phyloP scores from a whole-genome alignment of 2,797 vertebrate species.

The Uromys caudimaculatus region DNA sequence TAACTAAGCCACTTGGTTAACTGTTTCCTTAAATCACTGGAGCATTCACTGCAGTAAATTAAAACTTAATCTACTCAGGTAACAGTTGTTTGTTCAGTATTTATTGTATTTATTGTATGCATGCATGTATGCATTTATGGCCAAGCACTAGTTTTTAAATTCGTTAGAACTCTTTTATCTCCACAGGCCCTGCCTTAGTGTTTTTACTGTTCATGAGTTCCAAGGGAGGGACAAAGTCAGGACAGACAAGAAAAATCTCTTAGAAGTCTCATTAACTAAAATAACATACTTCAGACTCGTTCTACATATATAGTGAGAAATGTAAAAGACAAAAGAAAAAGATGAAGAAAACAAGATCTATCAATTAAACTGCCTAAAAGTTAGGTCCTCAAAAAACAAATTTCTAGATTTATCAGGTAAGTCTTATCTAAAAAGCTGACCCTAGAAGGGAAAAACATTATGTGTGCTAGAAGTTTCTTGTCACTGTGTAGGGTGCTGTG shows the following conservation, averaged over 20 bases:
- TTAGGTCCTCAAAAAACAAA: background rate
- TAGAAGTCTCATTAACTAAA: conserved; percentile 23
- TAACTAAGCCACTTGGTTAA: background rate
- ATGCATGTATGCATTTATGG: background rate
- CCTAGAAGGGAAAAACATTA: conserved; percentile 32
- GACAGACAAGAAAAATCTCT: conserved; percentile 41
- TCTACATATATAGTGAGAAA: conserved; percentile 19
- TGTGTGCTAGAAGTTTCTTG: conserved; percentile 21
- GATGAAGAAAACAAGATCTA: conserved; percentile 32
- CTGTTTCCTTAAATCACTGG: background rate
- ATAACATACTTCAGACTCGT: background rate
- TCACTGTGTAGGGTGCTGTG: background rate
- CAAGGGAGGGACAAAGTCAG: conserved; percentile 47
- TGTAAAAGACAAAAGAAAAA: conserved; percentile 5
- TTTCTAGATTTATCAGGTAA: conserved; percentile 18
- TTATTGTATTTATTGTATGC: background rate
- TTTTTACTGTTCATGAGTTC: conserved; percentile 21
- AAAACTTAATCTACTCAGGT: conserved; percentile 15
- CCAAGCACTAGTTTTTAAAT: conserved; percentile 35
- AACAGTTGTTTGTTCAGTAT: conserved; percentile 2
- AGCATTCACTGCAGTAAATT: background rate
- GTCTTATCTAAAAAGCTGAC: conserved; percentile 45
- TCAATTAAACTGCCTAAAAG: background rate
- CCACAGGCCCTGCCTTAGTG: conserved; percentile 27
- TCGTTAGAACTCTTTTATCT: conserved; percentile 38